Base-by-base conservation (phyloP, 2,888 invertebrate species). In the Molorchus minor region DNA sequence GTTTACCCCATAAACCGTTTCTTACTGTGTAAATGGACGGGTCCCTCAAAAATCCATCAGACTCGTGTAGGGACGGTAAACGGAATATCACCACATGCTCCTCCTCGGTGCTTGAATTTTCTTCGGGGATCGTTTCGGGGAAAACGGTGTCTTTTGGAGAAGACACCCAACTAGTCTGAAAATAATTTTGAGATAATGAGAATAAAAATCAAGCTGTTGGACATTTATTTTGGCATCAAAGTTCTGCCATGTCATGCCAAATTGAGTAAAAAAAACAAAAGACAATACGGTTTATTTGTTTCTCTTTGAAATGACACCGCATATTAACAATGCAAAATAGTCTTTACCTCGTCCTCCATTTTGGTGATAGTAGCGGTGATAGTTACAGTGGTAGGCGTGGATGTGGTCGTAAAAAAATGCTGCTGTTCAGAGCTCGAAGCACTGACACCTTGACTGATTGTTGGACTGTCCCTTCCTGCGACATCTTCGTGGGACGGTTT, bases 71-170 rank as follows among this genome's bases (percentile, higher is more conserved):
- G 0, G 92, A 90, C 1, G 93, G 93, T 29, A 94, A 81, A 16
- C 93, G 85, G 78, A 94, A 93, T 74, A 94, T 94, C 54, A 94
- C 94, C 74, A 95, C 93, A 77, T 94, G 93, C 78, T 94, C 94
- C 75, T 94, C 94, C 80, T 95, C 95, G 53, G 93, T 90, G 72
- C 94, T 94, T 2, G 94, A 94, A 75, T 93, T 94, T 80, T 95
- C 94, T 81, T 95, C 94, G 0, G 94, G 94, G 70, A 94, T 94
- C 4, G 94, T 94, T 84, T 94, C 94, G 7, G 94, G 94, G 76
- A 94, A 94, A 56, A 89, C 89, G 12, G 91, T 92, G 64, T 94
- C 94, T 79, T 94, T 94, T 2, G 93, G 93, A 7, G 93, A 93
- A 2, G 93, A 91, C 10, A 93, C 85, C 93, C 93, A 93, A 21